These are phyloP conservation scores for Drosophila parthenogenetica DNA, from an alignment of 2,888 invertebrate species.

Conservation along the genomic window DNA sequence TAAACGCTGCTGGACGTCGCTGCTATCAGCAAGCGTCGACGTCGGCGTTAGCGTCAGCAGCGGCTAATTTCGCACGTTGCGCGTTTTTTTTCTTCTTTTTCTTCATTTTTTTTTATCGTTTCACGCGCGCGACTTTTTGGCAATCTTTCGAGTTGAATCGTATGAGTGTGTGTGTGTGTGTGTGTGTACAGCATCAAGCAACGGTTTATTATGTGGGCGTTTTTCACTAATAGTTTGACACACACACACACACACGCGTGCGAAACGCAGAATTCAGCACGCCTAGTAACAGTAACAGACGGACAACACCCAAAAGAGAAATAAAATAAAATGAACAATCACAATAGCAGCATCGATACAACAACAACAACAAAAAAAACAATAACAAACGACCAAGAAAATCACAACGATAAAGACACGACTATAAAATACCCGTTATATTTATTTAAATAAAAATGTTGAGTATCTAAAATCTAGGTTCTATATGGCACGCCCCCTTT, in stretches of 20 bases:
- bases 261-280: slow-evolving; percentile 11
- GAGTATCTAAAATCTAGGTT: no score
- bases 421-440: no score
- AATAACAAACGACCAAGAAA: slow-evolving; percentile 6
- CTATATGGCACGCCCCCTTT: no score
- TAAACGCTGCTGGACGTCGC: slow-evolving; percentile 17
- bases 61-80: slow-evolving; percentile 31
- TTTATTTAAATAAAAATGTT: no score
- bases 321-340: slow-evolving; percentile 13
- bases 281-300: slow-evolving; percentile 13
- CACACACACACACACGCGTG: not conserved
- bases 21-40: slow-evolving; percentile 17
- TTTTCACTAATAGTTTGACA: slow-evolving; percentile 43
- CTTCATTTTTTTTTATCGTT: slow-evolving; percentile 34
- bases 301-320: slow-evolving; percentile 33
- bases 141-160: slow-evolving; percentile 28
- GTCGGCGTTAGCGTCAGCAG: not conserved
- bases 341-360: slow-evolving; percentile 2
- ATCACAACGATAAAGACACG: not conserved
- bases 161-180: not conserved
- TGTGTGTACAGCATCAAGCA: slow-evolving; percentile 17
- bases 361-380: slow-evolving; percentile 10
- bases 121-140: slow-evolving; percentile 51
- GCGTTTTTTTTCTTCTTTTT: slow-evolving; percentile 14
- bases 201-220: slow-evolving; percentile 49